phyloP scores from a whole-genome alignment of 2,888 invertebrate genomes.

The Monoplex corrugatus region DNA sequence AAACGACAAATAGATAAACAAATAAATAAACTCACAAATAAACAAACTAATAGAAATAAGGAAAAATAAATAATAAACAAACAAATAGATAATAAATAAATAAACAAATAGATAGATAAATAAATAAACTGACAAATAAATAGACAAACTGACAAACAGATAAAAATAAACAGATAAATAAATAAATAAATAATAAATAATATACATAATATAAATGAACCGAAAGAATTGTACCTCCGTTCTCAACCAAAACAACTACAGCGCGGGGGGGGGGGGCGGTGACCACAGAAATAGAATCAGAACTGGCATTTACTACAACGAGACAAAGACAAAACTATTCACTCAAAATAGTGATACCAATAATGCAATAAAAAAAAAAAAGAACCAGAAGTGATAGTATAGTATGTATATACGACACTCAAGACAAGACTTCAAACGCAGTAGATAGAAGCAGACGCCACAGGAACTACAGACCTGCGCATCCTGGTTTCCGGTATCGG shows the following conservation, averaged over 20 bases:
- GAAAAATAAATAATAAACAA: background rate
- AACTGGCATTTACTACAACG: too few species aligned
- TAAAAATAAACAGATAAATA: background rate
- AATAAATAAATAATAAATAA: too few species aligned
- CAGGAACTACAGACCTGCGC: conserved; percentile 49
- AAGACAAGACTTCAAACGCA: too few species aligned
- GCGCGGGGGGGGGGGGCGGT: background rate
- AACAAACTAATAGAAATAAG: background rate
- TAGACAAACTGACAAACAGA: background rate
- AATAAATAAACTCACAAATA: too few species aligned
- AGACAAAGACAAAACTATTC: background rate
- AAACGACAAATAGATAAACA: too few species aligned
- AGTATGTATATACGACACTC: too few species aligned
- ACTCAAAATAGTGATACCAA: background rate
- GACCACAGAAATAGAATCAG: background rate
- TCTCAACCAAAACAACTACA: too few species aligned
- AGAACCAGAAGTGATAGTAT: background rate
- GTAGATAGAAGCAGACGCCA: too few species aligned
- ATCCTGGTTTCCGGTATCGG: conserved; percentile 49
- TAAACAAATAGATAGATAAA: background rate
- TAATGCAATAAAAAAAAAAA: background rate
- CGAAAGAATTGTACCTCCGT: too few species aligned
- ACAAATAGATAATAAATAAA: background rate
- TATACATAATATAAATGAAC: too few species aligned
- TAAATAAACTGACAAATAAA: background rate